A percentile compares a stretch with the other conserved stretches of the same genome.
These are phyloP conservation scores for Maniola hyperantus DNA, from an alignment of 2,888 invertebrate genomes.

Conservation along the genomic window DNA sequence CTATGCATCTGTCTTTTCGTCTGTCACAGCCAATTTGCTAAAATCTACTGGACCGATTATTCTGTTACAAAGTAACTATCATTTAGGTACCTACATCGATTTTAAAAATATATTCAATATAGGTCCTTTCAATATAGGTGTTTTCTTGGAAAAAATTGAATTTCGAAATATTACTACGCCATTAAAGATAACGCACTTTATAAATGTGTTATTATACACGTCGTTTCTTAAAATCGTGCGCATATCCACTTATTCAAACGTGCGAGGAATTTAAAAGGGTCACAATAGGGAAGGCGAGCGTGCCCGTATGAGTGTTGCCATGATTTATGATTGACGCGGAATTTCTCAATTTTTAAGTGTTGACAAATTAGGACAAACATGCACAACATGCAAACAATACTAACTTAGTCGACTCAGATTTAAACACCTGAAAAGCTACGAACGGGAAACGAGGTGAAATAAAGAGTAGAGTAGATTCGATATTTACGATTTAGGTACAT, in stretches of 20 bases:
- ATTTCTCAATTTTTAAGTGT: not conserved
- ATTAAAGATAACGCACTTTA: constrained; percentile 47
- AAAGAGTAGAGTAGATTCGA: no score
- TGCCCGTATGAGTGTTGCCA: constrained; percentile 31
- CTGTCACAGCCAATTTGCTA: no score
- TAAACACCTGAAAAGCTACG: no score
- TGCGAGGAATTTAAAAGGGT: constrained; percentile 56
- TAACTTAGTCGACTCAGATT: no score
- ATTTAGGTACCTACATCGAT: not conserved
- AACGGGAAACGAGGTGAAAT: no score
- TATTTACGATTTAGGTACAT: no score
- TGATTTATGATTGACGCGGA: not conserved
- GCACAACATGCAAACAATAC: no score
- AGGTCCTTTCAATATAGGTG: no score
- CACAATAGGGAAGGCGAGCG: constrained; percentile 49
- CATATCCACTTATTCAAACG: constrained; percentile 68
- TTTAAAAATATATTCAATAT: not conserved
- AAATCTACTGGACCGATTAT: no score
- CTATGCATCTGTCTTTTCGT: no score
- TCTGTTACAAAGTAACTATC: no score
- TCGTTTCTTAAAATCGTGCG: constrained; percentile 70
- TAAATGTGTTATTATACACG: constrained; percentile 65
- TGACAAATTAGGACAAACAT: not conserved
- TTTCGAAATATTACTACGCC: constrained; percentile 30
- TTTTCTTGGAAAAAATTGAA: no score